These are phyloP conservation scores for Phainopepla nitens DNA, from an alignment of 2,113 vertebrate species.

Conservation along the genomic window DNA sequence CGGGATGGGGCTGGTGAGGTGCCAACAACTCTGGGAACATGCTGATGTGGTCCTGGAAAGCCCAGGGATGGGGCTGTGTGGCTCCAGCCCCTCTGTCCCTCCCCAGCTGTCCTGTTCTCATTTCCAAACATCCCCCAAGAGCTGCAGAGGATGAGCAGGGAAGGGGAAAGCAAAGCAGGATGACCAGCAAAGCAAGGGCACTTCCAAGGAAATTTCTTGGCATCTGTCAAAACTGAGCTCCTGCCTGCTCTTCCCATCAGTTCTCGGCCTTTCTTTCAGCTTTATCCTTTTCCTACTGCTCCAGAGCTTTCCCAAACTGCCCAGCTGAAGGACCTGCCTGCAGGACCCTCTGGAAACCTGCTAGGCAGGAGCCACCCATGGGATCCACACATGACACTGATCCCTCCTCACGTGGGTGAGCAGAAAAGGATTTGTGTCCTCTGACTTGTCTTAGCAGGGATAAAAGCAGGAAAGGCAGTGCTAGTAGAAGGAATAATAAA, in stretches of 20 bases:
- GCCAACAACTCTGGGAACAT: rapidly evolving
- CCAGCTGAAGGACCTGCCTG: not conserved
- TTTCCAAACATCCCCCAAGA: not conserved
- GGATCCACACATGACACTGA: not conserved
- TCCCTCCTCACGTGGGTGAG: not conserved
- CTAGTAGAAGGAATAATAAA: not conserved
- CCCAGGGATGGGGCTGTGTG: not conserved
- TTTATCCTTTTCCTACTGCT: not conserved
- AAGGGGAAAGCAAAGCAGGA: not conserved
- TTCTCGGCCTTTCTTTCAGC: not conserved
- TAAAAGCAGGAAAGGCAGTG: not conserved
- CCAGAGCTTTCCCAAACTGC: not conserved
- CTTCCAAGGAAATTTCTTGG: not conserved
- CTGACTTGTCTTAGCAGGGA: not conserved
- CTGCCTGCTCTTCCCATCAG: not conserved
- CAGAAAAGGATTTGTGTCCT: not conserved
- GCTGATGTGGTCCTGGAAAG: rapidly evolving
- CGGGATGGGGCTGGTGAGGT: rapidly evolving
- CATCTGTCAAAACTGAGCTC: not conserved
- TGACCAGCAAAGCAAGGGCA: not conserved
- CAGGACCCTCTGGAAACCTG: not conserved
- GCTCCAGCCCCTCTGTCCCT: not conserved
- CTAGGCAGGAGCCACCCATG: not conserved
- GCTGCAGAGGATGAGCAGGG: not conserved
- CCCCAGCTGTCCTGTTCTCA: not conserved